phyloP scores from a whole-genome alignment of 2,797 vertebrate genomes.

The Manis crassicaudata region DNA sequence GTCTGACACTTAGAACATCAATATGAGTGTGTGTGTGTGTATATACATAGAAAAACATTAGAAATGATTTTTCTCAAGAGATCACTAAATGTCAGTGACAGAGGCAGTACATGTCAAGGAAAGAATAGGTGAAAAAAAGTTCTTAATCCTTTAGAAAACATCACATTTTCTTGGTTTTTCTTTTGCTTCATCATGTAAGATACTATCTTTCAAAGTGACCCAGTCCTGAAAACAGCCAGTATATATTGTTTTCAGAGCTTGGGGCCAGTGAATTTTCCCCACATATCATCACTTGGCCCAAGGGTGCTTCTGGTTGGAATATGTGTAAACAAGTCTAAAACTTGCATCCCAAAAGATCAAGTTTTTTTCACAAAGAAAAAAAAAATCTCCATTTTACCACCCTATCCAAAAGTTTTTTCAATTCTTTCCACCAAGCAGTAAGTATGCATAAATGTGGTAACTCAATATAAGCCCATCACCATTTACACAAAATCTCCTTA shows the following conservation, averaged over 20 bases:
- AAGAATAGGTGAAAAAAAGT: background rate
- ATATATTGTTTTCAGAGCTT: background rate
- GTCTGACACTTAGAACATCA: background rate
- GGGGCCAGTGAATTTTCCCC: background rate
- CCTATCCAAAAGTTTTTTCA: background rate
- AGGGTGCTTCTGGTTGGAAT: background rate
- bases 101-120: background rate
- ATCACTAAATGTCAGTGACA: background rate
- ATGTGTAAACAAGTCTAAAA: background rate
- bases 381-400: slow-evolving; percentile 17
- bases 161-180: slow-evolving; percentile 21
- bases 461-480: background rate
- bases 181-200: background rate
- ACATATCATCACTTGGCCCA: background rate
- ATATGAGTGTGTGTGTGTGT: background rate
- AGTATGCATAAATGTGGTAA: background rate
- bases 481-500: background rate
- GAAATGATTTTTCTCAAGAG: background rate
- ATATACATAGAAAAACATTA: background rate
- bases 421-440: background rate
- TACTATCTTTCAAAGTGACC: background rate
- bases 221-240: background rate
- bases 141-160: background rate
- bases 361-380: background rate
- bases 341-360: background rate